A percentile compares a stretch with the other conserved stretches of the same genome.
Evolutionary conservation across 53 echinoderm and acorn worm species (phyloP).

Genomic region (Arbacia lixula): DNA sequence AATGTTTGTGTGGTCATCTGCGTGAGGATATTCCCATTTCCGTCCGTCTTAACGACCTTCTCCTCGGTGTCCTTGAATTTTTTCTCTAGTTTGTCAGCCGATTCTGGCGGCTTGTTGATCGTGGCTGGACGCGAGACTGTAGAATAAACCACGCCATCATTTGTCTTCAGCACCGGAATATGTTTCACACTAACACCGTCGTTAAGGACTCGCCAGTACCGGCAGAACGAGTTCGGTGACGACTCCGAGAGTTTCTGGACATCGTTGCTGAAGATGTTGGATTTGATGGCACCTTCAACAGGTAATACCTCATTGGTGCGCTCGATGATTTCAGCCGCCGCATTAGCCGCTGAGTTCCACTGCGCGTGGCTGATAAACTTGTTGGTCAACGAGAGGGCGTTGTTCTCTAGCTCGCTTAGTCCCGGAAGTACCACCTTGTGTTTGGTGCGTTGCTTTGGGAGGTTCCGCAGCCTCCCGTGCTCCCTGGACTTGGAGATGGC

Average conservation of each 20-base stretch:
- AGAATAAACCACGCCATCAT: conserved; percentile 12
- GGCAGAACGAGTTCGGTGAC: conserved; percentile 35
- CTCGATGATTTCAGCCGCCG: background rate
- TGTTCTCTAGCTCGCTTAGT: conserved; percentile 32
- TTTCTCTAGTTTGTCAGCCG: background rate
- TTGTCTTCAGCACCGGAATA: conserved; percentile 24
- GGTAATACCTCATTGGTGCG: background rate
- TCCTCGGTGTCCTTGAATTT: background rate
- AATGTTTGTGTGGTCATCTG: background rate
- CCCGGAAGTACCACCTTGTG: conserved; percentile 32
- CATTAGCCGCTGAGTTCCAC: conserved; percentile 7
- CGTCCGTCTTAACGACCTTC: background rate
- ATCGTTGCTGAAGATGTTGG: conserved; percentile 38
- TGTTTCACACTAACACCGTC: conserved; percentile 14
- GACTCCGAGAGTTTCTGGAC: conserved; percentile 19
- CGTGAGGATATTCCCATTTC: background rate
- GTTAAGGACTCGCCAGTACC: conserved; percentile 27
- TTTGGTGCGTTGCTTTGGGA: background rate
- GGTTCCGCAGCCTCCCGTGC: conserved; percentile 19
- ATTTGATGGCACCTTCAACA: conserved; percentile 1
- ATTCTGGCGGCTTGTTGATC: conserved; percentile 3
- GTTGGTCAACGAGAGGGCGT: conserved; percentile 30
- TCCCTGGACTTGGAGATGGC: conserved; percentile 49
- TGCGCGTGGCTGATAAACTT: conserved; percentile 43
- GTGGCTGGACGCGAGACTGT: conserved; percentile 25